Evolutionary conservation across 2,888 invertebrate species (phyloP).

Genomic region (Callinectes sapidus): DNA sequence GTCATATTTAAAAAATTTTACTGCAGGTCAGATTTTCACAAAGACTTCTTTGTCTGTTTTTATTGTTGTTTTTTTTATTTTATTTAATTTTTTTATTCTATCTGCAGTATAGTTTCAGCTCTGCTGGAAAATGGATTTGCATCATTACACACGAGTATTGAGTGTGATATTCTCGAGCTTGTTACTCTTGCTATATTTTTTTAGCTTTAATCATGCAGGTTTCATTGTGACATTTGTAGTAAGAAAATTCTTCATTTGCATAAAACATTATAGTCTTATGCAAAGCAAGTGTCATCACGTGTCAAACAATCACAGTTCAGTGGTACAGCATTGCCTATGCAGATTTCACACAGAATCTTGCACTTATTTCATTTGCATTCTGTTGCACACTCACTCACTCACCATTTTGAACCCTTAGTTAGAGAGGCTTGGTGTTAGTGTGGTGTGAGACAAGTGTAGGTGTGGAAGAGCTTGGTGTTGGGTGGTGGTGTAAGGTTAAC

Average conservation of each 20-base stretch:
- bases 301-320: constrained; percentile 7
- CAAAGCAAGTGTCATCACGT: constrained; percentile 4
- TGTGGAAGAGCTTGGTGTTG: constrained; percentile 30
- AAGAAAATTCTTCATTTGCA: background rate
- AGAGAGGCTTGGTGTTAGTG: constrained; percentile 28
- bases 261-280: background rate
- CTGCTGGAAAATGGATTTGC: background rate
- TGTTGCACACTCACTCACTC: constrained; percentile 25
- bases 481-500: constrained; percentile 28
- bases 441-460: constrained; percentile 27
- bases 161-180: constrained; percentile 29
- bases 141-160: background rate
- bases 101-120: background rate
- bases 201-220: background rate
- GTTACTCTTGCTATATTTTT: background rate
- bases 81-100: background rate
- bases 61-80: background rate
- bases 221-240: background rate
- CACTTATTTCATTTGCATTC: background rate
- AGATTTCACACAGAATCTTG: constrained; percentile 24
- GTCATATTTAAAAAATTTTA: background rate
- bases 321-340: constrained; percentile 33
- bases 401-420: constrained; percentile 34
- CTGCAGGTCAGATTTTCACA: background rate
- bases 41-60: background rate